Evolutionary conservation across 2,888 invertebrate genomes (phyloP), one percentile per base, ranked within the genome.

Genomic region (Hydrotaea diabolus): DNA sequence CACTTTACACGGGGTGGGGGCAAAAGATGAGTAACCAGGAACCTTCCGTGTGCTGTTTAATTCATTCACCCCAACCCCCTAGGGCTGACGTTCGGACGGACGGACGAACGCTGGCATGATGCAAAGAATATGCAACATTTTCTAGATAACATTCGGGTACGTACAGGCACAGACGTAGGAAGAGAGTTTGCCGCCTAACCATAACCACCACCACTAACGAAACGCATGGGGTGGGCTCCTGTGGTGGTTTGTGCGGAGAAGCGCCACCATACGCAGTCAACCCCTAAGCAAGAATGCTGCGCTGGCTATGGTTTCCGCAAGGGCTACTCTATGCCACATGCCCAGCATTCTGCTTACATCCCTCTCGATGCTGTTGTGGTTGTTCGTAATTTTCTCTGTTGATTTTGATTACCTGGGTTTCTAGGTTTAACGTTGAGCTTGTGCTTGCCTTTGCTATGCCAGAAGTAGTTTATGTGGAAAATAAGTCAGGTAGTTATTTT

Each of bases 121-220:
- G 59, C 31, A 59, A 19, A 79, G 81, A 82, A 85, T 85, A 77
- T 79, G 82, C 73, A 85, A 82, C 79, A 85, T 79, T 82, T 77
- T 43, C 5, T 46, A 26, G 62, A 75, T 74, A 62, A 74, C n/a
- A 59, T 9, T 17, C 4, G 43, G 66, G 55, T n/a, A 57, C 7
- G 4, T 36, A 49, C 26, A 5, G 23, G 5, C 9, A 31, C 19
- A 74, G 59, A 59, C 3, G n/a, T 19, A 21, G 66, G 43, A 43
- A 64, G 43, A 66, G 39, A n/a, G 36, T n/a, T n/a, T n/a, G n/a
- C 11, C n/a, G 57, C 57, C 13, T 23, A 13, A 53, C 66, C 55
- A 53, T 66, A 66, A 76, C 80, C 71, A 77, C 77, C 69, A 62
- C 46, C 21, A 36, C 17, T 19, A 23, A 17, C 39, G n/a, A 49